Conservation (phyloP, 1,140 invertebrate genomes). For the Plectus sambesii region DNA sequence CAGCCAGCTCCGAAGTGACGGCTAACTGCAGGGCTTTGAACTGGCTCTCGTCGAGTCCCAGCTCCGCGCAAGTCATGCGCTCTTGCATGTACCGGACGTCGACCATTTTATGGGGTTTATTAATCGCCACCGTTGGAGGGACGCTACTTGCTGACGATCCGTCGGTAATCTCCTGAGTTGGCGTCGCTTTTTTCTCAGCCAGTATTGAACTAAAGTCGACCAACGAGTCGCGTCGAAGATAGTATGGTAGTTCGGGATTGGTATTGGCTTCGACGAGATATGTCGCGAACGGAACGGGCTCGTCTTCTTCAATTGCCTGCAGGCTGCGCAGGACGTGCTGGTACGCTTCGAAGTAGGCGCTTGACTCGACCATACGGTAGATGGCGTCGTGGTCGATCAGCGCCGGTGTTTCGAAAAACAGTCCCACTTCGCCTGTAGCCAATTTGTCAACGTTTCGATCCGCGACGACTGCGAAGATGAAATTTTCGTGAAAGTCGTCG, state of each 20-base stretch:
- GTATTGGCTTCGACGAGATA: slow-evolving; percentile 33
- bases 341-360: slow-evolving; percentile 51
- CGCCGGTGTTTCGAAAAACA: slow-evolving; percentile 45
- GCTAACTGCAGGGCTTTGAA: slow-evolving; percentile 48
- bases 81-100: slow-evolving; percentile 12
- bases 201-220: slow-evolving; percentile 28
- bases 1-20: slow-evolving; percentile 50
- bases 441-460: slow-evolving; percentile 51
- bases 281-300: slow-evolving; percentile 45
- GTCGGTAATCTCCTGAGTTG: too few relatives aligned
- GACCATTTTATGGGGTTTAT: too few relatives aligned
- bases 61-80: slow-evolving; percentile 1
- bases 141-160: too few relatives aligned
- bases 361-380: slow-evolving; percentile 49
- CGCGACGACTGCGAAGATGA: slow-evolving; percentile 58
- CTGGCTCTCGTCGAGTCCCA: slow-evolving; percentile 48
- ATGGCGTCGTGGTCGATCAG: background rate
- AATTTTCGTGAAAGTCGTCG: slow-evolving; percentile 56
- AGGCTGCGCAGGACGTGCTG: slow-evolving; percentile 48
- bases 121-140: too few relatives aligned
- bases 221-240: slow-evolving; percentile 10
- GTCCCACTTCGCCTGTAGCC: slow-evolving; percentile 50
- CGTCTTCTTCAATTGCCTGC: slow-evolving; percentile 35
- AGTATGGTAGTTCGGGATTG: slow-evolving; percentile 8
- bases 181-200: too few relatives aligned